Base-by-base conservation (phyloP, 1,140 invertebrate species). In the Globodera rostochiensis region DNA sequence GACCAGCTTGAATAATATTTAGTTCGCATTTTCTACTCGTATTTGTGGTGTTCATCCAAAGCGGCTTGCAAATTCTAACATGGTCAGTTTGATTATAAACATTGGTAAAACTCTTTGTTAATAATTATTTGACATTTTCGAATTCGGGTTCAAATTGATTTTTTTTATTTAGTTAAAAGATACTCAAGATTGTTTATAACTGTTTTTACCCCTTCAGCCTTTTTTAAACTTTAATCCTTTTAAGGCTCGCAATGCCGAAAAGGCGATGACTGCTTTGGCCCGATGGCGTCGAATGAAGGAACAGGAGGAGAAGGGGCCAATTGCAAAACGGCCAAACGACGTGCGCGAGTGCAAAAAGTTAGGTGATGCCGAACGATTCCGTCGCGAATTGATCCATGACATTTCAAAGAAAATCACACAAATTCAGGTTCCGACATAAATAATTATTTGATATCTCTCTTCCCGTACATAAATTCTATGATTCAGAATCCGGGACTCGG, bases 381-480 rank as follows among this genome's bases (percentile, higher is more conserved):
- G 84, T 64, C 70, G 83, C 57, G 88, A 90, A 82, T 77, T 90
- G 87, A 89, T 91, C 90, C 81, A 90, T 88, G 97, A 99, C 92
- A 94, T 99, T 64, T 95, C 96, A 0, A 95, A 96, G 88, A 99
- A 99, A 92, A 97, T 99, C n/a, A 94, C 97, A 21, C 95, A 98
- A 91, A 99, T 99, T 90, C 97, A 99, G 80, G 86, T 88, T 84
- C 74, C 82, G 13, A 45, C 73, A n/a, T 36, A 81, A 64, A 50
- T 13, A 46, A 13, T 83, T 85, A 46, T 21, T 69, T 36, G 36
- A 46, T 77, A 80, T 36, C 49, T 77, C 70, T 2, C n/a, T 8
- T 19, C 45, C n/a, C 1, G 6, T 25, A 85, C 45, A 76, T 81
- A 36, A 84, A 83, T 84, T 89, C 91, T 60, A 84, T 47, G n/a